A percentile compares a stretch with the other conserved stretches of the same genome.
Evolutionary conservation across 1,140 invertebrate genomes (phyloP).

Genomic region (Solenopsis invicta): DNA sequence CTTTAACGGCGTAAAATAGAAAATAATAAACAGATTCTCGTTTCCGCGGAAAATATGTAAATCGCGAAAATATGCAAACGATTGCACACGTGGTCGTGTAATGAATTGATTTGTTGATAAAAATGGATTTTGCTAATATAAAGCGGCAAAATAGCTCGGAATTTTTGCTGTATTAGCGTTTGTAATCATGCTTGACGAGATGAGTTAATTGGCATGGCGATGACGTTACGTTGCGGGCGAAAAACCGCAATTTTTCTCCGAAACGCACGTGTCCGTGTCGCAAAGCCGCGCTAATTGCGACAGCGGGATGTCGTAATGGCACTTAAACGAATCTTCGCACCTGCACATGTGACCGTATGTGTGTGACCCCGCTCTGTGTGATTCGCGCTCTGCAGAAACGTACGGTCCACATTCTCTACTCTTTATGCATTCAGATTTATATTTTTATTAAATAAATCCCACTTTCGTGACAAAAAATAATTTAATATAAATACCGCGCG

Average conservation of each 20-base stretch:
- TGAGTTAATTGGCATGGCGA: neutral
- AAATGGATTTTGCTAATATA: neutral
- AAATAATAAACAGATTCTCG: neutral
- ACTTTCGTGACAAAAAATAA: neutral
- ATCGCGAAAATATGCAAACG: neutral
- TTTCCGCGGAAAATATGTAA: neutral
- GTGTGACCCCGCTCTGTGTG: neutral
- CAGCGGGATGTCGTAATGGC: neutral
- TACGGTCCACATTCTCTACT: neutral
- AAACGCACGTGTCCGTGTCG: neutral
- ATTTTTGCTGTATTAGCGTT: neutral
- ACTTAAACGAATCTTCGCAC: constrained; percentile 46
- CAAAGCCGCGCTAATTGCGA: constrained; percentile 45
- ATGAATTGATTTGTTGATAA: neutral
- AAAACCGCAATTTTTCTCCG: constrained; percentile 39
- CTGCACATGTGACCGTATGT: neutral
- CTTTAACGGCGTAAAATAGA: neutral
- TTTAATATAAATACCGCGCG: neutral
- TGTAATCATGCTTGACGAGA: neutral
- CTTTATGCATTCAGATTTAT: neutral
- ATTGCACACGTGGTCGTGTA: neutral
- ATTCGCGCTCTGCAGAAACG: neutral
- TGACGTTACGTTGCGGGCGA: neutral
- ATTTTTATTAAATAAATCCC: neutral
- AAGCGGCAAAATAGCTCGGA: neutral